Evolutionary conservation across 2,797 vertebrate genomes (phyloP).

Genomic region (Trachops cirrhosus): DNA sequence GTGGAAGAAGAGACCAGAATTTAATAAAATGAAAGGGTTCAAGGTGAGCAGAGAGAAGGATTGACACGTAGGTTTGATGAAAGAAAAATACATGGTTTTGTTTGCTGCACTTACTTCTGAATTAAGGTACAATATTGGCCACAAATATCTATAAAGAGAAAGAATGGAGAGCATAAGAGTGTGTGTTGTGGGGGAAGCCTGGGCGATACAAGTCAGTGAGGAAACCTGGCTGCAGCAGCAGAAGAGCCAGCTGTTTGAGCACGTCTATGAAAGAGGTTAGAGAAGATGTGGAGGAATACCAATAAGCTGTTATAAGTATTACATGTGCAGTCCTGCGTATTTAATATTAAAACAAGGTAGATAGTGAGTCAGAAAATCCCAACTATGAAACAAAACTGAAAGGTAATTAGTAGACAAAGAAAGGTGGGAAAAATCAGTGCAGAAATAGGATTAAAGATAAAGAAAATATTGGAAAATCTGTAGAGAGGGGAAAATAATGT

Average conservation of each 20-base stretch:
- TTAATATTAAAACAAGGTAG: constrained; percentile 5
- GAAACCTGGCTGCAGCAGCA: neutral
- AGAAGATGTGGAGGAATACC: neutral
- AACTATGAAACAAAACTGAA: neutral
- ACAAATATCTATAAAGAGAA: constrained; percentile 8
- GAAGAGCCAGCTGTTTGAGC: neutral
- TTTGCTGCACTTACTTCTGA: constrained; percentile 18
- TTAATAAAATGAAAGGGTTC: constrained; percentile 13
- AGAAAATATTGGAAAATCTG: neutral
- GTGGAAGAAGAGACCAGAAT: neutral
- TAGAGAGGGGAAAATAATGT: neutral
- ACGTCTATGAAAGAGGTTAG: neutral
- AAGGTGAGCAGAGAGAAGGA: constrained; percentile 6
- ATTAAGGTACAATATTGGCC: neutral
- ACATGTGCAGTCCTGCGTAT: neutral
- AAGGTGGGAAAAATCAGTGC: neutral
- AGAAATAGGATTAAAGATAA: constrained; percentile 29
- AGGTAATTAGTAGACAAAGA: neutral
- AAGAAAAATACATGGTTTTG: constrained; percentile 26
- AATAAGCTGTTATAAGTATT: neutral
- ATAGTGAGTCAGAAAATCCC: neutral
- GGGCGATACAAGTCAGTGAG: constrained; percentile 5
- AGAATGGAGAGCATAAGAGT: neutral
- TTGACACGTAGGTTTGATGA: neutral
- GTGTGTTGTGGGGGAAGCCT: neutral